Conservation (phyloP, 2,797 vertebrate species). For the Macropus fuliginosus region DNA sequence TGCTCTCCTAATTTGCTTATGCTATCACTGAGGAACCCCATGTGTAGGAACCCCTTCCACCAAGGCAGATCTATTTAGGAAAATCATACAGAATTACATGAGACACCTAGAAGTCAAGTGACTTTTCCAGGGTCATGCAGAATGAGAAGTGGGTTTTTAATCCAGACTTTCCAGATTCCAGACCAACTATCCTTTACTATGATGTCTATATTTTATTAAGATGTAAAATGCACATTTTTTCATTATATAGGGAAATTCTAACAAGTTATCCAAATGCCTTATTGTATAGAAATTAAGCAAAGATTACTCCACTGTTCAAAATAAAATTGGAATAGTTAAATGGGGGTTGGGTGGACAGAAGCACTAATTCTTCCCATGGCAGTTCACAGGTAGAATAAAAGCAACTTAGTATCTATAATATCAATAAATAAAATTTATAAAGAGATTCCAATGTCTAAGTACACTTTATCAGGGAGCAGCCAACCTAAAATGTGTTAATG, state of each 20-base stretch:
- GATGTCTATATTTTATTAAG: neutral
- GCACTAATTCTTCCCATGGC: neutral
- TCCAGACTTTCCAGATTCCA: neutral
- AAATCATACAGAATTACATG: neutral
- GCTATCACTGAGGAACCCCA: neutral
- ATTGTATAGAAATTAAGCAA: neutral
- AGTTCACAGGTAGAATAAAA: neutral
- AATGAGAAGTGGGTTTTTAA: too few relatives aligned
- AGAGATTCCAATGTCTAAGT: neutral
- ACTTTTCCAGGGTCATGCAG: too few relatives aligned
- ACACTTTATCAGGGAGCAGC: neutral
- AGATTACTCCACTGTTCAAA: neutral
- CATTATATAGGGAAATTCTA: neutral
- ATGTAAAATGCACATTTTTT: neutral
- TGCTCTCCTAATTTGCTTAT: too few relatives aligned
- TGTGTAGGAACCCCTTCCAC: neutral
- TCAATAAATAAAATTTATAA: too few relatives aligned
- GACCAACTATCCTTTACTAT: neutral
- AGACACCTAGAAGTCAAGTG: neutral
- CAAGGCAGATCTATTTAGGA: neutral
- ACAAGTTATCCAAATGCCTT: neutral
- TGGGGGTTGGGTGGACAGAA: neutral
- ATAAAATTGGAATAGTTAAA: neutral
- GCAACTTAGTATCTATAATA: neutral
- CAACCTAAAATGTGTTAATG: neutral